A percentile compares a stretch with the other conserved stretches of the same genome.
phyloP scores from a whole-genome alignment of 1,140 invertebrate species.

The Pararge aegeria region DNA sequence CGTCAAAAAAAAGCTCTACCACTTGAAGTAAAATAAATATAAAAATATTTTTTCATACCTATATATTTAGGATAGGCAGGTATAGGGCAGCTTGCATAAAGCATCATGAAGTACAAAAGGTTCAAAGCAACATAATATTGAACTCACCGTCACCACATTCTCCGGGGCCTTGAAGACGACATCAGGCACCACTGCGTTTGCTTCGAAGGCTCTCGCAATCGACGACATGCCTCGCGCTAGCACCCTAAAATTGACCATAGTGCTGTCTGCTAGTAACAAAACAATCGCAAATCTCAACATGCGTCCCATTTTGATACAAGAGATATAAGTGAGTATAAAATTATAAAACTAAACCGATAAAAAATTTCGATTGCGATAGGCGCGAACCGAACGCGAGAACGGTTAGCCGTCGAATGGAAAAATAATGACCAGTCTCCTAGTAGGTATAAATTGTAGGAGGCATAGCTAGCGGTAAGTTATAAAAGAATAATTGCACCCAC shows the following conservation, averaged over 20 bases:
- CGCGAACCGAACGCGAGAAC: background rate
- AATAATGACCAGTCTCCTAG: too few relatives aligned
- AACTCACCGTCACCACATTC: constrained; percentile 43
- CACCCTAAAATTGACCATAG: constrained; percentile 75
- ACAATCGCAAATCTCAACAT: constrained; percentile 59
- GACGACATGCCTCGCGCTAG: constrained; percentile 67
- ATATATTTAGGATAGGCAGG: too few relatives aligned
- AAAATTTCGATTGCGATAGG: background rate
- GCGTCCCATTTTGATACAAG: constrained; percentile 37
- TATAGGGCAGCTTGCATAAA: too few relatives aligned
- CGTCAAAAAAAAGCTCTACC: too few relatives aligned
- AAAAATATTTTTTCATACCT: too few relatives aligned
- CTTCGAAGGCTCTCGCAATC: constrained; percentile 59
- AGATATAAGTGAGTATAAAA: constrained; percentile 8
- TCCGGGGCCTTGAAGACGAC: constrained; percentile 60
- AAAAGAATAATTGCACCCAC: background rate
- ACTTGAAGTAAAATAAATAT: too few relatives aligned
- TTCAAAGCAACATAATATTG: background rate
- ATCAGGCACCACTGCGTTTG: constrained; percentile 63
- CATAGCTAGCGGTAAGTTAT: background rate
- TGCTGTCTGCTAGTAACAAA: constrained; percentile 67
- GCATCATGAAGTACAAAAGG: background rate
- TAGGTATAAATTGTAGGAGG: too few relatives aligned
- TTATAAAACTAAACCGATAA: background rate
- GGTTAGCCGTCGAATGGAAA: background rate